Evolutionary conservation across 2,888 invertebrate species (phyloP).

Genomic region (Cabera pusaria): DNA sequence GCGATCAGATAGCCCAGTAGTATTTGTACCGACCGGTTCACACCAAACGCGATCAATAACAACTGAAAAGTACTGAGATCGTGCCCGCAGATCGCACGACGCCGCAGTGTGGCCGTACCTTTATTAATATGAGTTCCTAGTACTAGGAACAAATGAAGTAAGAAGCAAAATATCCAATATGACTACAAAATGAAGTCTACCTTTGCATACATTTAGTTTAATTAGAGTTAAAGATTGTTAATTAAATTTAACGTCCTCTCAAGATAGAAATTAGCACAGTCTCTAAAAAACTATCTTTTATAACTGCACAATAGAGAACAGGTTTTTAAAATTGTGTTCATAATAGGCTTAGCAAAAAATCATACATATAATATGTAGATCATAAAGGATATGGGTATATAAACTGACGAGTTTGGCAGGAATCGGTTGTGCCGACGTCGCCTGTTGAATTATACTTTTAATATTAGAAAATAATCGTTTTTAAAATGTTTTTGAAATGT

Average conservation of each 20-base stretch:
- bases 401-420: constrained; percentile 3
- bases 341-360: constrained; percentile 4
- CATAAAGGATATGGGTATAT: constrained; percentile 2
- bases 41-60: no score
- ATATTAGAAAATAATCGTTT: background rate
- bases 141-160: no score
- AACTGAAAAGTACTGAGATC: no score
- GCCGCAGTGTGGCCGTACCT: no score
- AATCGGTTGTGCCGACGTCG: constrained; percentile 9
- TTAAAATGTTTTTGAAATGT: constrained; percentile 18
- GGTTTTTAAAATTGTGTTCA: constrained; percentile 7
- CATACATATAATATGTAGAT: constrained; percentile 9
- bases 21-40: no score
- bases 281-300: constrained; percentile 7
- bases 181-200: no score
- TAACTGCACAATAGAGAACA: constrained; percentile 13
- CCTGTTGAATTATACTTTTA: background rate
- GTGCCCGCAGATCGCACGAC: no score
- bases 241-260: constrained; percentile 9
- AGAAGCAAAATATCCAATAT: no score
- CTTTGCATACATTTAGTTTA: no score
- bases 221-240: no score
- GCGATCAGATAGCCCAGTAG: no score
- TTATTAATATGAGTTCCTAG: no score
- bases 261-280: constrained; percentile 4